Conservation (phyloP, 2,113 vertebrate genomes). For the Sinosuthora webbiana region DNA sequence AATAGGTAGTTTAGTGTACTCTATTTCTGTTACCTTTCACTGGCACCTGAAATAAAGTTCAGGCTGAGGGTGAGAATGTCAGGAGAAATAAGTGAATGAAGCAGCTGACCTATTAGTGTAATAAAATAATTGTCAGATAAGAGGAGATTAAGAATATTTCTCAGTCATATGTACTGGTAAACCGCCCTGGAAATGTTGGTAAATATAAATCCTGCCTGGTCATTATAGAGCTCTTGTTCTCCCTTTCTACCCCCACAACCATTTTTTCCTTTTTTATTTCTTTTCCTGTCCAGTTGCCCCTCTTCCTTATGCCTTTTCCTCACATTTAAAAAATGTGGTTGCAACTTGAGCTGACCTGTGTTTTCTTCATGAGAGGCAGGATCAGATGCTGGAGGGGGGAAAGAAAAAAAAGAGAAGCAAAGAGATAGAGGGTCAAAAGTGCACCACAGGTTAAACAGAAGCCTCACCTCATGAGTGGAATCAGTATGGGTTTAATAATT, state of each 20-base stretch:
- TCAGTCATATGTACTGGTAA: background rate
- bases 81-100: background rate
- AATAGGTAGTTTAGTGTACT: background rate
- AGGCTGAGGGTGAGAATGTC: background rate
- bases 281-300: background rate
- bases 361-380: background rate
- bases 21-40: background rate
- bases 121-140: background rate
- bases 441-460: background rate
- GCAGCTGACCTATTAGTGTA: background rate
- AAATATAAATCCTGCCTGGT: background rate
- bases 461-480: background rate
- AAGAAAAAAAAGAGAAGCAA: background rate
- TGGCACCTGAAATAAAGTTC: background rate
- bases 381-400: background rate
- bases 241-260: fast-evolving
- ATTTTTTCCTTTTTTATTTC: background rate
- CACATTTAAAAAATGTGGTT: background rate
- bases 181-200: background rate
- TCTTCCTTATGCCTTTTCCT: background rate
- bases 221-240: background rate
- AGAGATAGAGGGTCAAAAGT: background rate
- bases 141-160: background rate
- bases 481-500: background rate
- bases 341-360: background rate